Evolutionary conservation across 2,797 vertebrate genomes (phyloP), one percentile per base, ranked within the genome.

Genomic region (Cuculus canorus): DNA sequence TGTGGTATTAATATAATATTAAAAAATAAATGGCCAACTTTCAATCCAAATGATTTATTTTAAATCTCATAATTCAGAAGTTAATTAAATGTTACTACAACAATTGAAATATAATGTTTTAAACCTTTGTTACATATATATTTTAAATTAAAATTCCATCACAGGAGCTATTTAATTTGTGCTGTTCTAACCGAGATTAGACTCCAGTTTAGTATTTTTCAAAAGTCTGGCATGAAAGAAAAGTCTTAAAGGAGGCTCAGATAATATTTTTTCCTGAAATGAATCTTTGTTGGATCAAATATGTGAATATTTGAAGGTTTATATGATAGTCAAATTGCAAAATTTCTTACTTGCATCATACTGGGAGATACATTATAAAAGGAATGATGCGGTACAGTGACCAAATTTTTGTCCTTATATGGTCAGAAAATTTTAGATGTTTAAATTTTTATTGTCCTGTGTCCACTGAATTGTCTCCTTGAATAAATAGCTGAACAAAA

Each of bases 401-500:
- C 27, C 56, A 48, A 57, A 64, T 14, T 66, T 15, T 65, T 83
- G 41, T 59, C 47, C 22, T 85, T 88, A 53, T 52, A 80, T 80
- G 21, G 65, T n/a, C 27, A 43, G 24, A 85, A 90, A 7, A 22
- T 86, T 96, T 94, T 48, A 77, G 88, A 79, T n/a, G n/a, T 33
- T 68, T n/a, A 64, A 47, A 85, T 41, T 70, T 10, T 35, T 79
- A n/a, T 77, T 87, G 28, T 87, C 27, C 52, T 89, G 22, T 52
- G 37, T 71, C 28, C 47, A 88, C 22, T 63, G 3, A 32, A 70
- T 81, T 91, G 32, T 77, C 48, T 90, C 54, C 17, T 92, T 96
- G 53, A 66, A 88, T 57, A 82, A 89, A 92, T 87, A 57, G 21
- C 35, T 90, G 87, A 96, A 94, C 88, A 95, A 84, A 94, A 95